A percentile compares a stretch with the other conserved stretches of the same genome.
phyloP scores from a whole-genome alignment of 2,888 invertebrate genomes.

The Cotesia congregata region DNA sequence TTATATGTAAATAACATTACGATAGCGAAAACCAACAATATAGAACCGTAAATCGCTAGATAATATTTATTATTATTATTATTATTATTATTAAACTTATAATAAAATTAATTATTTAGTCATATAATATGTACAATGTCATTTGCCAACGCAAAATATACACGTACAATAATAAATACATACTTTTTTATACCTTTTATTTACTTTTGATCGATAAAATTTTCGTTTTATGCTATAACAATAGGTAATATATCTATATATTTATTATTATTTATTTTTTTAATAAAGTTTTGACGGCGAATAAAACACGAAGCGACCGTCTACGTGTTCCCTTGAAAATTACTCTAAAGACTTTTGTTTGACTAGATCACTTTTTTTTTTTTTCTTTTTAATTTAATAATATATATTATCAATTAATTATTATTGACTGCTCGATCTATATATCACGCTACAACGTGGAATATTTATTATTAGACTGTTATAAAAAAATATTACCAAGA shows the following conservation, averaged over 20 bases:
- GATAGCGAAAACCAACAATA: constrained; percentile 59
- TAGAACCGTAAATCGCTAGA: constrained; percentile 52
- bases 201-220: constrained; percentile 45
- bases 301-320: constrained; percentile 30
- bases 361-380: constrained; percentile 66
- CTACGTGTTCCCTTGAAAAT: constrained; percentile 17
- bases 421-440: constrained; percentile 57
- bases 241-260: constrained; percentile 28
- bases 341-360: constrained; percentile 56
- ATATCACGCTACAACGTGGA: constrained; percentile 59
- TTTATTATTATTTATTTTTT: constrained; percentile 23
- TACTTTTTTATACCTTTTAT: constrained; percentile 22
- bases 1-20: constrained; percentile 57
- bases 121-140: constrained; percentile 51
- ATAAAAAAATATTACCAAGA: constrained; percentile 67
- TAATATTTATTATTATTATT: constrained; percentile 26
- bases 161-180: constrained; percentile 34
- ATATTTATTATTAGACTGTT: constrained; percentile 53
- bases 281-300: constrained; percentile 41
- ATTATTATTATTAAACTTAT: constrained; percentile 48
- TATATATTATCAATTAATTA: constrained; percentile 51
- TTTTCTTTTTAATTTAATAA: constrained; percentile 41
- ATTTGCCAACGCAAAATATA: constrained; percentile 42
- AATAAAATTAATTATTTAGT: constrained; percentile 42
- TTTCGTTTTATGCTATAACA: constrained; percentile 48